Conservation (phyloP, 2,888 invertebrate genomes). For the Netelia inedita region DNA sequence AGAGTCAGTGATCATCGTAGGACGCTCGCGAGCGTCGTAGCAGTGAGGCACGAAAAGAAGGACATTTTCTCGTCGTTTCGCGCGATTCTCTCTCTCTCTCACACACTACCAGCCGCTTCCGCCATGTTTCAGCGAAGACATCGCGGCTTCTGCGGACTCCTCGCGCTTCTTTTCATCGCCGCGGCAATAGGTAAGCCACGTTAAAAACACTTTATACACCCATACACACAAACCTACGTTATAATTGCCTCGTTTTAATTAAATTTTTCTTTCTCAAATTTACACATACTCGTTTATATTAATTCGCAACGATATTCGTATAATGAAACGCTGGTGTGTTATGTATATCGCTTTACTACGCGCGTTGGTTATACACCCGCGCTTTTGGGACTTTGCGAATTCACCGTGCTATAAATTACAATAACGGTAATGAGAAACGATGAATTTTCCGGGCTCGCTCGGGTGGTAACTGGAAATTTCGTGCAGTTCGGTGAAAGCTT, state of each 20-base stretch:
- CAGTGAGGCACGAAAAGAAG: background rate
- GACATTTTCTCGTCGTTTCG: slow-evolving; percentile 2
- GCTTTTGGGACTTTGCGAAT: slow-evolving; percentile 8
- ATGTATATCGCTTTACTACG: no score
- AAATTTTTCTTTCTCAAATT: background rate
- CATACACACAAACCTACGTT: background rate
- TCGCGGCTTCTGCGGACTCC: slow-evolving; percentile 37
- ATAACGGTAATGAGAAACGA: slow-evolving; percentile 49
- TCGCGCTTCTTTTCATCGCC: slow-evolving; percentile 50
- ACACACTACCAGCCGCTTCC: background rate
- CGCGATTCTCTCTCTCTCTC: slow-evolving; percentile 15
- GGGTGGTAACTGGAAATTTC: slow-evolving; percentile 48
- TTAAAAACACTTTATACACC: background rate
- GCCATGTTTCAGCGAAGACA: slow-evolving; percentile 49
- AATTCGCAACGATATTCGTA: background rate
- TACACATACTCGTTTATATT: background rate
- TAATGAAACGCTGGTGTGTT: no score
- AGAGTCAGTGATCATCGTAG: background rate
- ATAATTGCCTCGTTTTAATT: slow-evolving; percentile 20
- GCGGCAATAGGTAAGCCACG: slow-evolving; percentile 57
- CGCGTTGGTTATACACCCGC: no score
- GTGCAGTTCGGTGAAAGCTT: slow-evolving; percentile 19
- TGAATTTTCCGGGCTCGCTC: slow-evolving; percentile 49
- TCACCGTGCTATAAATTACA: slow-evolving; percentile 45
- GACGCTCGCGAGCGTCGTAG: background rate